A percentile compares a stretch with the other conserved stretches of the same genome.
phyloP scores from a whole-genome alignment of 92 coral and sea anemone species.

The Palythoa grandiflora region DNA sequence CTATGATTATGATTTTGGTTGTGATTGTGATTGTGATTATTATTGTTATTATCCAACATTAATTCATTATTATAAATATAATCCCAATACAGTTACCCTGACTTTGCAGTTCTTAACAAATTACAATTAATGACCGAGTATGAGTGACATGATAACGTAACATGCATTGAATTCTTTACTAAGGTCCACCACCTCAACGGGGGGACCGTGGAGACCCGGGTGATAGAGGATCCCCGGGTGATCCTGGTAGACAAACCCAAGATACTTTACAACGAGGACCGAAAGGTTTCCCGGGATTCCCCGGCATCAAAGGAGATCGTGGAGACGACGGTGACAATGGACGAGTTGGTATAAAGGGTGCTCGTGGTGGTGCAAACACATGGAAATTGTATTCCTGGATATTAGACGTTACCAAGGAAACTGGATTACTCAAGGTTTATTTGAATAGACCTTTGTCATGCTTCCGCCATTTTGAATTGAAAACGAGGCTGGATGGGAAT shows the following conservation, averaged over 20 bases:
- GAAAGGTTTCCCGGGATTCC: conserved; percentile 66
- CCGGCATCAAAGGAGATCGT: conserved; percentile 51
- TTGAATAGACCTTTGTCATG: no score
- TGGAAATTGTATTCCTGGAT: conserved; percentile 72
- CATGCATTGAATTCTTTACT: background rate
- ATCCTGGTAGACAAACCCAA: conserved; percentile 25
- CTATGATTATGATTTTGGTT: no score
- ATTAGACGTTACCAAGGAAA: conserved; percentile 62
- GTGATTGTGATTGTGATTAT: no score
- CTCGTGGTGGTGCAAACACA: conserved; percentile 55
- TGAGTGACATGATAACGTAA: no score
- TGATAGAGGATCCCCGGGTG: conserved; percentile 62
- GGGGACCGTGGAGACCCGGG: conserved; percentile 52
- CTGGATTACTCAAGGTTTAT: conserved; percentile 64
- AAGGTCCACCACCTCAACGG: conserved; percentile 12
- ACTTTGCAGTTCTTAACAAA: no score
- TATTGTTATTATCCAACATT: no score
- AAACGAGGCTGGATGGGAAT: no score
- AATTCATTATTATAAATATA: no score
- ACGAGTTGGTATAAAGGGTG: conserved; percentile 52
- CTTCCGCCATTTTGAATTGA: no score
- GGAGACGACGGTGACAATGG: conserved; percentile 64
- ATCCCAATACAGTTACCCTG: no score
- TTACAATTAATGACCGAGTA: no score
- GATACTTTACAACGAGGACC: conserved; percentile 18